phyloP scores from a whole-genome alignment of 2,797 vertebrate species.

The Channallabes apus region DNA sequence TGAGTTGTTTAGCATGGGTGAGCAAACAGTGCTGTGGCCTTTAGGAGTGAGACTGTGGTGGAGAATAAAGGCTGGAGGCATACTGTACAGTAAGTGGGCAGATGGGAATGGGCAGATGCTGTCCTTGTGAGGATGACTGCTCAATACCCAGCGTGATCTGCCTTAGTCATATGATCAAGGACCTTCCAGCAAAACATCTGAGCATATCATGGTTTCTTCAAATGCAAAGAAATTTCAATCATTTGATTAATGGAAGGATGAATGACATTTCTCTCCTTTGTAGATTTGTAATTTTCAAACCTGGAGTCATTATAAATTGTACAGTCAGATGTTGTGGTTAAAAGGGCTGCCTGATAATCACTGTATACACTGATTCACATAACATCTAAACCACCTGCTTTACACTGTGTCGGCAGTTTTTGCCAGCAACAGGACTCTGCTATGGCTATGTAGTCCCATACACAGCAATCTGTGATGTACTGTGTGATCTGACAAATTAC shows the following conservation, averaged over 20 bases:
- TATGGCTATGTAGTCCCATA: too few species aligned
- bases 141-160: conserved; percentile 37
- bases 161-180: conserved; percentile 26
- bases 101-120: conserved; percentile 56
- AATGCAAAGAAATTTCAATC: conserved; percentile 45
- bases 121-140: conserved; percentile 40
- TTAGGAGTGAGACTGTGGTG: conserved; percentile 10
- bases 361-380: not conserved
- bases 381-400: too few species aligned
- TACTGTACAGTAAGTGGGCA: conserved; percentile 28
- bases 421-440: too few species aligned
- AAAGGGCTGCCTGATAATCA: conserved; percentile 55
- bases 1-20: not conserved
- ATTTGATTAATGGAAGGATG: conserved; percentile 34
- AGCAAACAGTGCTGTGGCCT: conserved; percentile 15
- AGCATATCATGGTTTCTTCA: conserved; percentile 37
- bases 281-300: conserved; percentile 34
- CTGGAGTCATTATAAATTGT: conserved; percentile 26
- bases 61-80: conserved; percentile 32
- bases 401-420: too few species aligned
- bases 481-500: too few species aligned
- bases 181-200: conserved; percentile 56
- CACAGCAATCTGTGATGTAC: too few species aligned
- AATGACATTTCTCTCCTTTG: conserved; percentile 53
- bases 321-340: conserved; percentile 23